Evolutionary conservation across 2,888 invertebrate species (phyloP), one percentile per base, ranked within the genome.

Genomic region (Parasteatoda lunata): DNA sequence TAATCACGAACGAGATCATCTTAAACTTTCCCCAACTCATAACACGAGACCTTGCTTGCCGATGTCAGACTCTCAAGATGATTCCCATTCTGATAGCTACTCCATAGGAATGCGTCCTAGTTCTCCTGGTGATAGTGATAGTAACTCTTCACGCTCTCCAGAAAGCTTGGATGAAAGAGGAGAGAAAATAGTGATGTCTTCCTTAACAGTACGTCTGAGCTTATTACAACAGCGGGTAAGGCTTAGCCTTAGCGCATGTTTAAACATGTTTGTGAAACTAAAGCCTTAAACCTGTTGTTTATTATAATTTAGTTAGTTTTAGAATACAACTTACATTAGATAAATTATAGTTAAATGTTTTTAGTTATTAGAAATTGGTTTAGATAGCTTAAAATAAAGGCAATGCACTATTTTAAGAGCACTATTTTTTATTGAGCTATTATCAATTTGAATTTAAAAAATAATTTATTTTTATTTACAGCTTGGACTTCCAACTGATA

Each of bases 191-290:
- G 73, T 87, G 77, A 70, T 77, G 30, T 69, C 54, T 13, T 54
- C 54, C 13, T 54, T 54, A 54, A 8, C 54, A 54, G 82, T 86
- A 4, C 75, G 88, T 70, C 64, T 88, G 51, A 47, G 85, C 48
- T 48, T 88, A 7, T 48, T 88, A n/a, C 82, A 86, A 54, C 88
- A 88, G 49, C 66, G 84, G 71, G 88, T 88, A 73, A 84, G 84
- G 54, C 54, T 54, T 54, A 64, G 15, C 47, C 65, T 76, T 30
- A 64, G n/a, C 45, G 3, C 48, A 13, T n/a, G 48, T 71, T 71
- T 69, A 69, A 69, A 68, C 47, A 68, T 30, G 9, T 54, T 54
- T 54, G 9, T 11, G 54, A 54, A 13, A 54, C 54, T 13, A 11
- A 54, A 13, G 54, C 9, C 13, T 13, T 11, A 13, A 54, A 13